phyloP scores from a whole-genome alignment of 1,140 invertebrate species.

The Caerostris darwini region DNA sequence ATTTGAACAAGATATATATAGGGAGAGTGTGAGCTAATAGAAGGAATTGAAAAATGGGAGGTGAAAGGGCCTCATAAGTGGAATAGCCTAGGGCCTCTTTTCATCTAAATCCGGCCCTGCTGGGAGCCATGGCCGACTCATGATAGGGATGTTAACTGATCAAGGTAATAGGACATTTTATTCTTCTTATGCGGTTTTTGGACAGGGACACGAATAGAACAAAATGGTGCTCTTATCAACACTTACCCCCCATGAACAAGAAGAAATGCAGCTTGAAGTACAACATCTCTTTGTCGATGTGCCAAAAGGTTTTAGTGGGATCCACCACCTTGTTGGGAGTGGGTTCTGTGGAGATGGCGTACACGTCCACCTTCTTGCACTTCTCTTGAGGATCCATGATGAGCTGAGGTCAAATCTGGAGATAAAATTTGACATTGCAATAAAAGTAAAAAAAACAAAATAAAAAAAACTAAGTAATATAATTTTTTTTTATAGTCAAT shows the following conservation, averaged over 20 bases:
- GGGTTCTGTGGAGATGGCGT: background rate
- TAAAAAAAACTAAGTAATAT: no score
- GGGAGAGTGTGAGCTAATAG: no score
- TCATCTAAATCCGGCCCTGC: no score
- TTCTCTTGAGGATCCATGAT: background rate
- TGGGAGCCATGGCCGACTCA: no score
- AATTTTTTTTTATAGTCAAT: no score
- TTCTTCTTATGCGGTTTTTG: no score
- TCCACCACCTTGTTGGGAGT: background rate
- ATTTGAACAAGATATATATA: no score
- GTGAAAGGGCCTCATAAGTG: no score
- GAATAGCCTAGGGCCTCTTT: no score
- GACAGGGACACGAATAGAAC: background rate
- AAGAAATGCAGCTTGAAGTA: conserved; percentile 8
- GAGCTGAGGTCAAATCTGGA: background rate
- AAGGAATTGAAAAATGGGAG: no score
- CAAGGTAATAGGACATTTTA: background rate
- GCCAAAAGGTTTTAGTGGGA: background rate
- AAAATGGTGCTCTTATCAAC: background rate
- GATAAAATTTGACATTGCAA: background rate
- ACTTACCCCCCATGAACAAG: background rate
- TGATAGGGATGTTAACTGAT: no score
- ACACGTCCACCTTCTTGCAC: background rate
- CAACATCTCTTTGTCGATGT: conserved; percentile 23
- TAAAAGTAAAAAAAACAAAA: no score